Evolutionary conservation across 2,113 vertebrate species (phyloP), one percentile per base, ranked within the genome.

Genomic region (Mesoclemmys tuberculata): DNA sequence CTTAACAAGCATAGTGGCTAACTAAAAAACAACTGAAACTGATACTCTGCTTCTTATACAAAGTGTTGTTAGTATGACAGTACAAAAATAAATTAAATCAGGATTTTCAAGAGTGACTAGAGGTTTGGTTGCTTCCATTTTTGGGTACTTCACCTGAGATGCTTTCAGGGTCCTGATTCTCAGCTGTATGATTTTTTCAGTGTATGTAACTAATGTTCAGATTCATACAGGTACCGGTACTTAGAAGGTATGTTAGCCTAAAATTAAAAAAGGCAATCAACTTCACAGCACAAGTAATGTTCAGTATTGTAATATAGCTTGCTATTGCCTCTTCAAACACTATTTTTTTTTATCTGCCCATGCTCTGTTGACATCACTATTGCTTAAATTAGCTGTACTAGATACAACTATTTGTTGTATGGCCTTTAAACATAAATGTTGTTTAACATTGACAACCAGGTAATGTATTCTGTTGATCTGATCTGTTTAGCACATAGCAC

Each of bases 401-500:
- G 35, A 74, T 93, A 38, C 61, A 31, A 90, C 78, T 84, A 85
- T 61, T 71, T 92, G 52, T 3, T 89, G 58, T 56, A 81, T 84
- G 86, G 93, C 77, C 93, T 96, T 93, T 95, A 95, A 85, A 91
- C 29, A 29, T 83, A 51, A 93, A 89, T 7, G 84, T 80, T 61
- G 11, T 86, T 2, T 5, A 88, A 92, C 86, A 27, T 38, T 93
- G 80, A 41, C 87, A 93, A 24, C 94, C 94, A 71, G 84, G 85
- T 95, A 94, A 90, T 75, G 52, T 82, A 93, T 94, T 95, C 56
- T 95, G 0, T 92, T 94, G 93, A 90, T 95, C n/a, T 91, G 21
- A 5, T 93, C 64, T 98, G 64, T 96, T 96, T 92, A 99, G 99
- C 98, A 29, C 99, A 99, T 92, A 99, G 99, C 97, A 99, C 99